A percentile compares a stretch with the other conserved stretches of the same genome.
Conservation (phyloP, 2,113 vertebrate species). For the Pachypanchax playfairii region DNA sequence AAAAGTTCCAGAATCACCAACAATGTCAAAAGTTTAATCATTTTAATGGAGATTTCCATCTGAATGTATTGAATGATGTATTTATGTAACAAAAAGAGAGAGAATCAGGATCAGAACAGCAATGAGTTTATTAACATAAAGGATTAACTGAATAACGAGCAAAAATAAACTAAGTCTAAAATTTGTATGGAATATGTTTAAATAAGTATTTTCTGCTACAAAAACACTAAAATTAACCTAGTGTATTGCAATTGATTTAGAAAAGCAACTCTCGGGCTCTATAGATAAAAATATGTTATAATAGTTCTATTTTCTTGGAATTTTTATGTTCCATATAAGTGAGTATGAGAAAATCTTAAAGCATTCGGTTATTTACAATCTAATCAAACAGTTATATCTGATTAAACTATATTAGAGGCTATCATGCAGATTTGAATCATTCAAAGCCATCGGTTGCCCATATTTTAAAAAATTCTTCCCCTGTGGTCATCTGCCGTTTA, state of each 20-base stretch:
- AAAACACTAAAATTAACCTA: too few species aligned
- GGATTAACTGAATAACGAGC: constrained; percentile 1
- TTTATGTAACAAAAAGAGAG: too few species aligned
- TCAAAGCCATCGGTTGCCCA: background rate
- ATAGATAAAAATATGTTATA: too few species aligned
- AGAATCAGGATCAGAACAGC: too few species aligned
- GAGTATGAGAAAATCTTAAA: background rate
- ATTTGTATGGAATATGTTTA: constrained; percentile 8
- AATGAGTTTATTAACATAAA: too few species aligned
- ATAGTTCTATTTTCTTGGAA: too few species aligned
- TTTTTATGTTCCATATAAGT: too few species aligned
- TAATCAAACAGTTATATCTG: background rate
- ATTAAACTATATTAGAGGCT: background rate
- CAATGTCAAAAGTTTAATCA: background rate
- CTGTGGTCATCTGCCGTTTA: constrained; percentile 28
- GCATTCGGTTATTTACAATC: background rate
- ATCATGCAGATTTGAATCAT: background rate
- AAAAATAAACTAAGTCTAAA: background rate
- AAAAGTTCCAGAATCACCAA: background rate
- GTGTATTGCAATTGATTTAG: background rate
- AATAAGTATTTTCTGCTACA: too few species aligned
- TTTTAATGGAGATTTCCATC: too few species aligned
- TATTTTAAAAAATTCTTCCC: background rate
- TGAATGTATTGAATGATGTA: too few species aligned
- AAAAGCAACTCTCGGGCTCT: background rate